Percentiles rank a stretch among this genome's conserved stretches.
Evolutionary conservation across 2,888 invertebrate genomes (phyloP).

Genomic region (Rutpela maculata): DNA sequence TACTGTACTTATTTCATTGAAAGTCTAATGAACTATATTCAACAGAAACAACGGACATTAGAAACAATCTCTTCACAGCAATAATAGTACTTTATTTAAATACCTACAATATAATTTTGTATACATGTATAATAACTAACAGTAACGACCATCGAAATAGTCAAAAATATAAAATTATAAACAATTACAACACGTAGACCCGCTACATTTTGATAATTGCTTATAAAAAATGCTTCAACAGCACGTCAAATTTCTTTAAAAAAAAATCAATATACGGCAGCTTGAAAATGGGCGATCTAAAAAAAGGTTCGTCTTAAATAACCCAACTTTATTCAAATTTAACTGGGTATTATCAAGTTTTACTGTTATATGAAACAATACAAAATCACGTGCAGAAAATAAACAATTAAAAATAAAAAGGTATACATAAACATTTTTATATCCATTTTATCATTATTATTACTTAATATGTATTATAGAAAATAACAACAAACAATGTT

Average conservation of each 20-base stretch:
- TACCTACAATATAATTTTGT: slow-evolving; percentile 62
- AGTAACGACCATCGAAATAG: slow-evolving; percentile 55
- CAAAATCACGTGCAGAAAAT: slow-evolving; percentile 9
- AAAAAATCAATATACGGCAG: slow-evolving; percentile 48
- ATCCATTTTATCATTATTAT: slow-evolving; percentile 6
- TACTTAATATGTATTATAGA: slow-evolving; percentile 31
- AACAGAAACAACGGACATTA: not conserved
- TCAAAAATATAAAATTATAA: slow-evolving; percentile 58
- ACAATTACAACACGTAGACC: slow-evolving; percentile 56
- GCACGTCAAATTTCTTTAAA: slow-evolving; percentile 41
- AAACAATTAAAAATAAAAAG: slow-evolving; percentile 30
- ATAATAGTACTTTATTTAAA: slow-evolving; percentile 61
- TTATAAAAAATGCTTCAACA: slow-evolving; percentile 53
- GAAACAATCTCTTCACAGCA: slow-evolving; percentile 58
- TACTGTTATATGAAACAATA: slow-evolving; percentile 39
- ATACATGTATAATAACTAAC: slow-evolving; percentile 61
- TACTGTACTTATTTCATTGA: too few species aligned
- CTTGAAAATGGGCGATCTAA: slow-evolving; percentile 39
- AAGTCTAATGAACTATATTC: not conserved
- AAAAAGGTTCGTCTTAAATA: slow-evolving; percentile 40
- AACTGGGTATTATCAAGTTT: slow-evolving; percentile 45
- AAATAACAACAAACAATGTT: slow-evolving; percentile 36
- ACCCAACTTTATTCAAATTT: slow-evolving; percentile 43
- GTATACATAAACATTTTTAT: slow-evolving; percentile 5
- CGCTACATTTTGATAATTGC: slow-evolving; percentile 54